Evolutionary conservation across 2,888 invertebrate species (phyloP), one percentile per base, ranked within the genome.

Genomic region (Dilophus febrilis): DNA sequence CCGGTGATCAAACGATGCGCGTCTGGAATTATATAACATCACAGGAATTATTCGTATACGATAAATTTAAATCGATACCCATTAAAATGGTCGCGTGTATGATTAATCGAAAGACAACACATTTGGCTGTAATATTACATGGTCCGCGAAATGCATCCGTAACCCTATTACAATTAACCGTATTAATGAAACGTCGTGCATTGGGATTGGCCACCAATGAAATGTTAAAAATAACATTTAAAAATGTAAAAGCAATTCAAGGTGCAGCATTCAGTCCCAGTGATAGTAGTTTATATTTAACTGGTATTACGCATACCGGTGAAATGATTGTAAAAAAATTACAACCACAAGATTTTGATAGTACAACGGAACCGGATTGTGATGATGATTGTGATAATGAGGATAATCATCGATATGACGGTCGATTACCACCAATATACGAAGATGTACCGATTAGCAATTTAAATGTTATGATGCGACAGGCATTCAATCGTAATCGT

Each of bases 1-100:
- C 85, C 1, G 87, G 86, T 8, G 87, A 88, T 64, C 80, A 82
- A 32, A 72, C 72, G 19, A 51, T 88, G 4, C 71, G 74, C 48
- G 58, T 79, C 41, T 88, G 87, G 87, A 63, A 82, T 48, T 82
- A 70, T 52, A 46, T 58, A 35, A 57, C 53, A 40, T 84, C 86
- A 8, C 63, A 58, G 48, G 62, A 74, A 49, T 50, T 73, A 14
- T 51, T 64, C 42, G 61, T 59, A 5, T 58, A 76, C 31, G 62
- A 72, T 41, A 64, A 68, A 18, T 63, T 22, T 22, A 22, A 22
- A 6, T 4, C 61, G 14, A 55, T 64, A 4, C 65, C 68, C 3
- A 63, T 67, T 41, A 61, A 63, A 26, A 46, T 65, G 30, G 49
- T 49, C 17, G 38, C 56, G 2, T 48, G 49, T 2, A 38, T 46